These are phyloP conservation scores for Lacerta viridis DNA, from an alignment of 2,797 vertebrate genomes.

Conservation along the genomic window DNA sequence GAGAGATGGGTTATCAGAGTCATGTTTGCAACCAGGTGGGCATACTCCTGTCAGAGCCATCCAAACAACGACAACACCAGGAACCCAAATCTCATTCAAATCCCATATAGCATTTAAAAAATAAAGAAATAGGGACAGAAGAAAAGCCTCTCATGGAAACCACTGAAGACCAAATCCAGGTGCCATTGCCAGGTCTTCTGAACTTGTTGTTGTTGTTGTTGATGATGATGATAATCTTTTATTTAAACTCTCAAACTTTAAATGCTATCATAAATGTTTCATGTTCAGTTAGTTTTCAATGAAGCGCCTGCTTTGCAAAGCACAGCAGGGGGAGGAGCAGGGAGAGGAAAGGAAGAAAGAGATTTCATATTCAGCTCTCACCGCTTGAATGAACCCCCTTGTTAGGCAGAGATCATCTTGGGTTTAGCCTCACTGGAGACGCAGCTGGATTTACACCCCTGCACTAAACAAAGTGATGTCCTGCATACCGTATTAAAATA, in stretches of 20 bases:
- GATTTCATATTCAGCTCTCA: not conserved
- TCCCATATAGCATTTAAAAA: not conserved
- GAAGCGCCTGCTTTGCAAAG: conserved; percentile 34
- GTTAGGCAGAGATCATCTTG: not conserved
- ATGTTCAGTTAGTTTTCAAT: conserved; percentile 28
- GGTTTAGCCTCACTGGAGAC: not conserved
- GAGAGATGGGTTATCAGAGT: not conserved
- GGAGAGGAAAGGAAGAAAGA: not conserved
- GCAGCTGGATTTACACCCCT: not conserved
- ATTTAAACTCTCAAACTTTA: not conserved
- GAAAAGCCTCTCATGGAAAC: not conserved
- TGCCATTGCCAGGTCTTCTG: not conserved
- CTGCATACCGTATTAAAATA: conserved; percentile 7
- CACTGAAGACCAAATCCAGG: not conserved
- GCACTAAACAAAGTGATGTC: not conserved
- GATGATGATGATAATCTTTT: not conserved
- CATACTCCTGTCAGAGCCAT: not conserved
- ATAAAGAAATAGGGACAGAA: not conserved
- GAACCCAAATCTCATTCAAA: not conserved
- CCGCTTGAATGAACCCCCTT: not conserved
- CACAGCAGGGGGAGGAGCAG: not conserved
- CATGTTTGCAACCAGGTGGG: not conserved
- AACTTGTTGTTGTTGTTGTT: not conserved
- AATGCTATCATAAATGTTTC: not conserved
- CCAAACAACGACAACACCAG: not conserved